Evolutionary conservation across 2,113 vertebrate genomes (phyloP), one percentile per base, ranked within the genome.

Genomic region (Catharus bicknelli): DNA sequence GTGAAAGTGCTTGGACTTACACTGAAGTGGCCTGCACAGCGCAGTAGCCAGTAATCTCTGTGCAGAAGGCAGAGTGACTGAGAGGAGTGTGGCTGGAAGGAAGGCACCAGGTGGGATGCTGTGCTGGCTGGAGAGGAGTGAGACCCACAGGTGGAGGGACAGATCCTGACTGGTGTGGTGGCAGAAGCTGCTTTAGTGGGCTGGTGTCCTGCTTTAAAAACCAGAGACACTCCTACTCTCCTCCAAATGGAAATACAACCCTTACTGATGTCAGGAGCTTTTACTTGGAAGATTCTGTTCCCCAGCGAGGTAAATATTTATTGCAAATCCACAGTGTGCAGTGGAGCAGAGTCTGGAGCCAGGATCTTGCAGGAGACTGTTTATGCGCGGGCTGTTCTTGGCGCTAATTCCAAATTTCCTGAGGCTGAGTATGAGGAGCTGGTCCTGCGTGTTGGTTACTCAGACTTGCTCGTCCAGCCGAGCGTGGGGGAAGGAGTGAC

Each of bases 371-470:
- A 95, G 91, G 86, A 90, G 84, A 25, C 89, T 96, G 90, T 96
- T 95, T 96, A 66, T 85, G 82, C 34, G 85, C 48, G 19, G 84
- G 90, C 92, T 96, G 85, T 95, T 96, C 95, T 83, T 96, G 95
- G 96, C 74, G 10, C 89, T 74, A 80, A 87, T 69, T 92, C 93
- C 32, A 15, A 59, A 76, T 94, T 90, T 96, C 94, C 90, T 7
- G 75, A 77, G 95, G 92, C 95, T 88, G 92, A 80, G 82, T 40
- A 4, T 5, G 79, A 90, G 88, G 72, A 93, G 88, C 92, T 83
- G 93, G 80, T 94, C 72, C 67, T 87, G 70, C 5, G 2, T 1
- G 2, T 73, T 77, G 81, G 34, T 92, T 92, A 42, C 84, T 77
- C 62, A 1, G 26, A 66, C 82, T 78, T 2, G 78, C 47, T 91